phyloP scores from a whole-genome alignment of 2,888 invertebrate genomes.

The Hipparchia sbordonii region DNA sequence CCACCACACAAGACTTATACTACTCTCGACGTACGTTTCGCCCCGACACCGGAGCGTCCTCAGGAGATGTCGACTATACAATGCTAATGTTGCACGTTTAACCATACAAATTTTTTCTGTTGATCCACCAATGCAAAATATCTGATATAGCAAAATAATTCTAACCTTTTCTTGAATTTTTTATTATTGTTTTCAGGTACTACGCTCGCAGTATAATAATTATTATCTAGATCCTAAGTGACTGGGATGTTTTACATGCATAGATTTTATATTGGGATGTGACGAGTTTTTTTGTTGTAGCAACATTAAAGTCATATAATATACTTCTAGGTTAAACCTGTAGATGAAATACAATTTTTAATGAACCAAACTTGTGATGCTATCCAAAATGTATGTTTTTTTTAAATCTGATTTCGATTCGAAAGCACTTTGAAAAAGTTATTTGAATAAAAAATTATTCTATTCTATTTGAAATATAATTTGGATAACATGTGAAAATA shows the following conservation, averaged over 20 bases:
- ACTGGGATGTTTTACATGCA: neutral
- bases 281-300: conserved; percentile 3
- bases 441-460: too few species aligned
- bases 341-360: neutral
- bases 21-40: too few species aligned
- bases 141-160: too few species aligned
- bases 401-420: neutral
- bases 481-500: neutral
- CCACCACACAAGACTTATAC: too few species aligned
- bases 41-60: too few species aligned
- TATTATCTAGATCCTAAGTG: neutral
- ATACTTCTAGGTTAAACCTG: too few species aligned
- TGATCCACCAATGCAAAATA: too few species aligned
- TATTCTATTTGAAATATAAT: neutral
- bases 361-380: neutral
- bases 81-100: too few species aligned
- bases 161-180: neutral
- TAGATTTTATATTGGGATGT: conserved; percentile 16
- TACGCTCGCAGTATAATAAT: neutral
- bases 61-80: too few species aligned
- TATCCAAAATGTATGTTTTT: conserved; percentile 11
- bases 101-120: too few species aligned
- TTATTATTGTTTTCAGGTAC: neutral
- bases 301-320: conserved; percentile 3
- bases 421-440: too few species aligned